These are phyloP conservation scores for Paelopatides confundens DNA, from an alignment of 53 echinoderm and acorn worm genomes.

Conservation along the genomic window DNA sequence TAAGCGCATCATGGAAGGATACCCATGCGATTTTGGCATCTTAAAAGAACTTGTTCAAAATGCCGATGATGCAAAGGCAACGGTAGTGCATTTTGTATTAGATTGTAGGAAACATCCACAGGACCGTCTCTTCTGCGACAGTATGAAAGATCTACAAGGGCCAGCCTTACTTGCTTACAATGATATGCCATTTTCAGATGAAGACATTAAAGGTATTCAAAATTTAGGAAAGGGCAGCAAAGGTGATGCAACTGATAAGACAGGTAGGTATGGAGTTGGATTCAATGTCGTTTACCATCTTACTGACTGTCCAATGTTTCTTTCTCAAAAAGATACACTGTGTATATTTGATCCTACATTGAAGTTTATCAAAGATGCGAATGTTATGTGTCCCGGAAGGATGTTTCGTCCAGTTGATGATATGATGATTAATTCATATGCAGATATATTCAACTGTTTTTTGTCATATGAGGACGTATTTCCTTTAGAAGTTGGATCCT, in stretches of 20 bases:
- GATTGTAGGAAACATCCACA: no score
- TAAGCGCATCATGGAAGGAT: no score
- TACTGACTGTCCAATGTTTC: conserved; percentile 88
- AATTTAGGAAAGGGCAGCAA: conserved; percentile 70
- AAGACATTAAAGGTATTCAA: conserved; percentile 78
- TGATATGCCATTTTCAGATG: conserved; percentile 66
- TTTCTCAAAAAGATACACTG: conserved; percentile 60
- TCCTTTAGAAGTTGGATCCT: background rate
- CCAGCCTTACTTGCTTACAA: conserved; percentile 81
- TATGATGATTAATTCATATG: background rate
- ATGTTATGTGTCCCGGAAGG: background rate
- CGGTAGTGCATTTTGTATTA: no score
- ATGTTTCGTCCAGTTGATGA: background rate
- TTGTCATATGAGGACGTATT: background rate
- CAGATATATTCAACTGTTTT: background rate
- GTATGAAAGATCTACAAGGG: no score
- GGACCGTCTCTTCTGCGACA: no score
- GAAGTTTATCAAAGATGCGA: conserved; percentile 60
- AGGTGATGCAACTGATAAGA: conserved; percentile 55
- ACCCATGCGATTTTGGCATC: no score
- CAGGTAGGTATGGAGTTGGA: conserved; percentile 88
- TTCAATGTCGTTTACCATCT: conserved; percentile 90
- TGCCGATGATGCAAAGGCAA: no score
- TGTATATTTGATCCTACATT: conserved; percentile 83
- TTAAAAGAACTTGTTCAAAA: no score